phyloP scores from a whole-genome alignment of 2,888 invertebrate species.

The Parnassius orleans region DNA sequence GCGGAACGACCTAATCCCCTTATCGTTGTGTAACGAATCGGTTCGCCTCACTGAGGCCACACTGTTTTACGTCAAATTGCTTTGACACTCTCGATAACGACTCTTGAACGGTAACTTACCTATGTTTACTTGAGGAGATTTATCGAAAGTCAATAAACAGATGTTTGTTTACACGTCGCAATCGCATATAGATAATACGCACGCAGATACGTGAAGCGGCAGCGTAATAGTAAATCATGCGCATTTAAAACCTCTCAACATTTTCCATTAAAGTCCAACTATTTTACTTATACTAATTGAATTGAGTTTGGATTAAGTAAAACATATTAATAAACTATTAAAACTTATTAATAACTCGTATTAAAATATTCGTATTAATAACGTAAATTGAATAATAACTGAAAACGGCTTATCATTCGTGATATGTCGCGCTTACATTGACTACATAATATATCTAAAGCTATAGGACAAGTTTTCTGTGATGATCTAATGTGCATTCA shows the following conservation, averaged over 20 bases:
- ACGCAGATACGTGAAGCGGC: slow-evolving; percentile 3
- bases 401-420: slow-evolving; percentile 22
- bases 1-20: slow-evolving; percentile 65
- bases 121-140: slow-evolving; percentile 31
- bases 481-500: slow-evolving; percentile 72
- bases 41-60: slow-evolving; percentile 45
- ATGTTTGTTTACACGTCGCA: slow-evolving; percentile 47
- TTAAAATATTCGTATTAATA: background rate
- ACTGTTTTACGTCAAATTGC: slow-evolving; percentile 66
- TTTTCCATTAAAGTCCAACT: slow-evolving; percentile 13
- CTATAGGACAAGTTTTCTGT: slow-evolving; percentile 58
- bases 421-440: slow-evolving; percentile 35
- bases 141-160: slow-evolving; percentile 46
- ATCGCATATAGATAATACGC: slow-evolving; percentile 23
- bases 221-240: slow-evolving; percentile 17
- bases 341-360: slow-evolving; percentile 1
- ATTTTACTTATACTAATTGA: no score
- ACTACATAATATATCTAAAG: slow-evolving; percentile 40
- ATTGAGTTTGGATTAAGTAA: no score
- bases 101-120: slow-evolving; percentile 51
- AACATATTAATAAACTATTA: background rate
- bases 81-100: slow-evolving; percentile 48
- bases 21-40: slow-evolving; percentile 68
- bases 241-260: slow-evolving; percentile 16
- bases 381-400: slow-evolving; percentile 2